Evolutionary conservation across 1,140 invertebrate genomes (phyloP).

Genomic region (Atta colombica): DNA sequence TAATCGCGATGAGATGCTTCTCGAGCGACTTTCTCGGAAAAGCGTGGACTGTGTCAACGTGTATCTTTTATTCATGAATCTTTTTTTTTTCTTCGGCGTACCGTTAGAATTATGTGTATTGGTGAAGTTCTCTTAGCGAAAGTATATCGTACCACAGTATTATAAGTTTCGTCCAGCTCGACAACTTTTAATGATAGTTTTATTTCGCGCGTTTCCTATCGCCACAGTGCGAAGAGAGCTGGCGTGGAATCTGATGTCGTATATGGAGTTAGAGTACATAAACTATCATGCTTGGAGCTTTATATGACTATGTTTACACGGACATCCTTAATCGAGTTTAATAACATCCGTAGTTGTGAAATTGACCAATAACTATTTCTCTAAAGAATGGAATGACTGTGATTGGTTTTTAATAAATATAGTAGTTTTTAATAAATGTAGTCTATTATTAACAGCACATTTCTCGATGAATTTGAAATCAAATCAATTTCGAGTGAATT

Average conservation of each 20-base stretch:
- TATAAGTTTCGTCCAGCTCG: conserved; percentile 47
- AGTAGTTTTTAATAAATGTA: no score
- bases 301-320: neutral
- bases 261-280: neutral
- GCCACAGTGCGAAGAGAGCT: conserved; percentile 3
- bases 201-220: conserved; percentile 51
- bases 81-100: conserved; percentile 22
- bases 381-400: no score
- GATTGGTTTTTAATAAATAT: no score
- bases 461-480: neutral
- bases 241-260: conserved; percentile 21
- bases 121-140: conserved; percentile 47
- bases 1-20: conserved; percentile 51
- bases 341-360: no score
- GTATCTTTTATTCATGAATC: conserved; percentile 62
- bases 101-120: conserved; percentile 54
- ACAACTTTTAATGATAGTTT: conserved; percentile 63
- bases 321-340: no score
- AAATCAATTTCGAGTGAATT: conserved; percentile 2
- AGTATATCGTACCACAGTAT: conserved; percentile 51
- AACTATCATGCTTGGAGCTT: neutral
- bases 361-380: no score
- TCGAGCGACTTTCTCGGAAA: conserved; percentile 38
- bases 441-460: neutral
- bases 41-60: conserved; percentile 47